These are phyloP conservation scores for Lagopus muta DNA, from an alignment of 2,113 vertebrate genomes.

Conservation along the genomic window DNA sequence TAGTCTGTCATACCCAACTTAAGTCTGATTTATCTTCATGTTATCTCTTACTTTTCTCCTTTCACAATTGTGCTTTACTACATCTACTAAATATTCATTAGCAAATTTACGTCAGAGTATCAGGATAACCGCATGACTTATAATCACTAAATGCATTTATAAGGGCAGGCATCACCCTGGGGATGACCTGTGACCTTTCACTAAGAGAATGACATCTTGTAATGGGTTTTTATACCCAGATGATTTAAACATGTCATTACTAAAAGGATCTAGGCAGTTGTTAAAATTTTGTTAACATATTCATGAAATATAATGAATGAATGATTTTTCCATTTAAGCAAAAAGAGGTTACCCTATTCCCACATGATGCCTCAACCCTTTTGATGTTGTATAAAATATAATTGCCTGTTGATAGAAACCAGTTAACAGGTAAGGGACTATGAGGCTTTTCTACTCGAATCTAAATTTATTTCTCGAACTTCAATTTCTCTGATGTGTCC, in stretches of 20 bases:
- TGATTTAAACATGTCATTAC: constrained; percentile 44
- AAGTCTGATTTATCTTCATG: neutral
- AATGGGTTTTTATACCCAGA: constrained; percentile 28
- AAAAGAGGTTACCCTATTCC: constrained; percentile 26
- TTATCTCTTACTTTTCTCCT: neutral
- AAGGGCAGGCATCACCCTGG: constrained; percentile 1
- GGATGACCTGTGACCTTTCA: constrained; percentile 58
- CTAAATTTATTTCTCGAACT: constrained; percentile 9
- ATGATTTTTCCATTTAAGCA: constrained; percentile 52
- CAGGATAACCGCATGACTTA: constrained; percentile 11
- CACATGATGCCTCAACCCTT: neutral
- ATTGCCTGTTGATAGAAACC: neutral
- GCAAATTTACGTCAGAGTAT: neutral
- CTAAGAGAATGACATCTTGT: constrained; percentile 21
- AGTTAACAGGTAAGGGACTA: neutral
- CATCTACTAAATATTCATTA: constrained; percentile 23
- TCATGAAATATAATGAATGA: constrained; percentile 50
- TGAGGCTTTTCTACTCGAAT: neutral
- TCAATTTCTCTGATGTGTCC: neutral
- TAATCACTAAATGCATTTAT: constrained; percentile 7
- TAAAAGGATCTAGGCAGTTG: constrained; percentile 13
- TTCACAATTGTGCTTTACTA: neutral
- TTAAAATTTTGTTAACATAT: constrained; percentile 56
- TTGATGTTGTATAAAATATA: neutral
- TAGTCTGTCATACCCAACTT: neutral